Percentiles rank a stretch among this genome's conserved stretches.
These are phyloP conservation scores for Arctopsyche grandis DNA, from an alignment of 1,140 invertebrate species.

Conservation along the genomic window DNA sequence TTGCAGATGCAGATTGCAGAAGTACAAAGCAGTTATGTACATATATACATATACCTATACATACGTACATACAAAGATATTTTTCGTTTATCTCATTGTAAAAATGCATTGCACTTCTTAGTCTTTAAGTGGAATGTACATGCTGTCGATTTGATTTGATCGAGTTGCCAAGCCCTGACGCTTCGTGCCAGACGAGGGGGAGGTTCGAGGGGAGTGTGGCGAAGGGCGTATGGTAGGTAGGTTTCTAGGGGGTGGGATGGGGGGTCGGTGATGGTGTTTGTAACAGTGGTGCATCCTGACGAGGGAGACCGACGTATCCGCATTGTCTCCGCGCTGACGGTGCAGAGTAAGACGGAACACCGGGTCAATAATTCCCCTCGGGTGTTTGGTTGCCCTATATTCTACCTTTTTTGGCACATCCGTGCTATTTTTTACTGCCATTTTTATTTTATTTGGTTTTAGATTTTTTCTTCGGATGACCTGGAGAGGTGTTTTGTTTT, in stretches of 20 bases:
- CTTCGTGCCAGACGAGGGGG: not conserved
- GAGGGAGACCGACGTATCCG: slow-evolving; percentile 47
- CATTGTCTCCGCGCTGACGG: slow-evolving; percentile 37
- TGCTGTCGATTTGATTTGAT: not conserved
- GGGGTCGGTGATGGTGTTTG: slow-evolving; percentile 15
- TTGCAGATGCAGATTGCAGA: too few relatives aligned
- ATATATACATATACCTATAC: too few relatives aligned
- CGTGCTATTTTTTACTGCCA: slow-evolving; percentile 11
- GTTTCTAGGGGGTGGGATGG: not conserved
- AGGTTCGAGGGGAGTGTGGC: not conserved
- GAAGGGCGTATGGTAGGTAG: not conserved
- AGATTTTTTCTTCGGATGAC: not conserved
- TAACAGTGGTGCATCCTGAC: slow-evolving; percentile 48
- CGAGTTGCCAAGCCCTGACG: not conserved
- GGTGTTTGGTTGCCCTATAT: slow-evolving; percentile 49
- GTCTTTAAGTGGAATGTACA: too few relatives aligned
- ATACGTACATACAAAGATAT: too few relatives aligned
- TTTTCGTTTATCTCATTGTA: too few relatives aligned
- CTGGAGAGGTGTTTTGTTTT: too few relatives aligned
- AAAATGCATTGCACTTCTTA: too few relatives aligned
- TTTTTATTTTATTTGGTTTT: slow-evolving; percentile 14
- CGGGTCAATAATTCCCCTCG: slow-evolving; percentile 55
- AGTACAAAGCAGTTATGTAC: too few relatives aligned
- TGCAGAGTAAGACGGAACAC: slow-evolving; percentile 48
- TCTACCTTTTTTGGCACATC: slow-evolving; percentile 40